Percentiles rank a stretch among this genome's conserved stretches.
phyloP scores from a whole-genome alignment of 2,113 vertebrate species.

The Sceloporus undulatus region DNA sequence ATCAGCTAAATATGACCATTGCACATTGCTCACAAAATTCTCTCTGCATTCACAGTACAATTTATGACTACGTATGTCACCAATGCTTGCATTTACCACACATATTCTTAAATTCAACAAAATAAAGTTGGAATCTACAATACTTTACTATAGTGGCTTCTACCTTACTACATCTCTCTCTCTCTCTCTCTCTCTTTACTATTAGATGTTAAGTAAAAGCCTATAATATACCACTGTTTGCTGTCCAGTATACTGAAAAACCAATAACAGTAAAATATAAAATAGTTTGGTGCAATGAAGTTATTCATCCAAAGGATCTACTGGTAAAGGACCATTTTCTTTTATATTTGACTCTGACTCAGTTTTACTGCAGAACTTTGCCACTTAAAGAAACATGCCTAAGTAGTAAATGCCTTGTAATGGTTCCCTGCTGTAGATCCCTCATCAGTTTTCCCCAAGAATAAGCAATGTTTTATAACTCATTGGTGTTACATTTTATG shows the following conservation, averaged over 20 bases:
- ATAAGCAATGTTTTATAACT: conserved; percentile 25
- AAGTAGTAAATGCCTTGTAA: conserved; percentile 29
- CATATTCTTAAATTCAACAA: background rate
- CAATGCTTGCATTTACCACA: background rate
- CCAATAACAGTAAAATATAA: conserved; percentile 28
- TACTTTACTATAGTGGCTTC: background rate
- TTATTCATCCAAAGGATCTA: conserved; percentile 24
- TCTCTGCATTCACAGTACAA: too few relatives aligned
- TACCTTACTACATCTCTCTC: too few relatives aligned
- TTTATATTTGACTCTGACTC: conserved; percentile 31
- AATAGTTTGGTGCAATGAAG: background rate
- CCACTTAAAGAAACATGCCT: conserved; percentile 25
- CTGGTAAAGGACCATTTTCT: conserved; percentile 34
- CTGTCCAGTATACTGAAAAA: background rate
- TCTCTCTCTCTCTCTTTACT: conserved; percentile 6
- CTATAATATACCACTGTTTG: conserved; percentile 14
- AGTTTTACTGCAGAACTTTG: conserved; percentile 45
- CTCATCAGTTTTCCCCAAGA: conserved; percentile 8
- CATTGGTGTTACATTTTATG: conserved; percentile 18
- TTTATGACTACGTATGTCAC: too few relatives aligned
- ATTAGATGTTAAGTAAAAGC: background rate
- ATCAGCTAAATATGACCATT: too few relatives aligned
- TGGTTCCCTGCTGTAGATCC: background rate
- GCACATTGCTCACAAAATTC: too few relatives aligned
- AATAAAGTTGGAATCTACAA: background rate